Conservation (phyloP, 2,797 vertebrate genomes). For the Poeciliopsis infans region DNA sequence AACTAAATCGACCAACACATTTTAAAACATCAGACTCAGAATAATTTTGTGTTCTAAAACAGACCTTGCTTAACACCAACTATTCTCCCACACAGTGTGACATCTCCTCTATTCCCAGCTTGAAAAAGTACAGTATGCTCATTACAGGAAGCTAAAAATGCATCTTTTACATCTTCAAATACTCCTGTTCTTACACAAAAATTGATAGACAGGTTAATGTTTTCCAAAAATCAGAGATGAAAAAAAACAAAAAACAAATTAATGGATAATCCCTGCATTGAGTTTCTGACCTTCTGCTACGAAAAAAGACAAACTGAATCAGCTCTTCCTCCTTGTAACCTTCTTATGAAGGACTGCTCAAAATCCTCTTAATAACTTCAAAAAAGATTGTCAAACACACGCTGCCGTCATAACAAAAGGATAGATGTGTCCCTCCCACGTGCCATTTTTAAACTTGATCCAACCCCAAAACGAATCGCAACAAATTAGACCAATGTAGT, state of each 20-base stretch:
- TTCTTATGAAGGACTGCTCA: neutral
- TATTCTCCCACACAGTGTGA: neutral
- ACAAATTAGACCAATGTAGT: constrained; percentile 9
- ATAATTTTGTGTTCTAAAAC: neutral
- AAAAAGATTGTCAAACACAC: neutral
- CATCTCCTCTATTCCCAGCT: neutral
- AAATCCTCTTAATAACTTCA: neutral
- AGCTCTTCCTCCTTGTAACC: neutral
- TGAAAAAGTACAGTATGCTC: neutral
- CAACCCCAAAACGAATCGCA: constrained; percentile 16
- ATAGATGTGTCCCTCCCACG: neutral
- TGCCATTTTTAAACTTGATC: constrained; percentile 12
- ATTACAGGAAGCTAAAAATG: neutral
- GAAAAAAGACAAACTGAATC: neutral
- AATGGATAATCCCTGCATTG: neutral
- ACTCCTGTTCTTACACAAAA: neutral
- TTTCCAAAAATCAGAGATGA: neutral
- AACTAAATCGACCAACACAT: neutral
- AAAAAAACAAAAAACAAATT: neutral
- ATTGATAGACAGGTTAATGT: neutral
- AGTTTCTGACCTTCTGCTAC: neutral
- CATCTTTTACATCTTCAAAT: neutral
- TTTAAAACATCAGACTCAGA: neutral
- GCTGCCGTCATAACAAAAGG: neutral
- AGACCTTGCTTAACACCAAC: neutral